Conservation (phyloP, 2,888 invertebrate species). For the Abrostola tripartita region DNA sequence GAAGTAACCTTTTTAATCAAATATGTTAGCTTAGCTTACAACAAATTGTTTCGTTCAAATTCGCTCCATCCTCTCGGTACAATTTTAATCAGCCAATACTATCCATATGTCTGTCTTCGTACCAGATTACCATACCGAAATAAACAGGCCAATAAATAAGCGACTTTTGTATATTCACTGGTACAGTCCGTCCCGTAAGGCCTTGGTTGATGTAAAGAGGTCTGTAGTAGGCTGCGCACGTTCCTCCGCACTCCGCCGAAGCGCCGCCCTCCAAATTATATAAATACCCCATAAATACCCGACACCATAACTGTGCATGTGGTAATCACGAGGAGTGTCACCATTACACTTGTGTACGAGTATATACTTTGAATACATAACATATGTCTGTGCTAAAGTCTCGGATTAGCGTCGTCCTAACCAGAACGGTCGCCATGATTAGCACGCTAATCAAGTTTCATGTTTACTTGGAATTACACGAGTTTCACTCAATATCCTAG, state of each 20-base stretch:
- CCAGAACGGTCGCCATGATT: slow-evolving; percentile 27
- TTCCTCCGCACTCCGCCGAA: slow-evolving; percentile 50
- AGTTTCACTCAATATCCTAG: too few relatives aligned
- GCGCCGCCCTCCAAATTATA: slow-evolving; percentile 58
- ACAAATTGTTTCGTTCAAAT: slow-evolving; percentile 11
- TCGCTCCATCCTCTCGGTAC: not conserved
- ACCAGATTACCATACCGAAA: slow-evolving; percentile 45
- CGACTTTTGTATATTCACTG: slow-evolving; percentile 43
- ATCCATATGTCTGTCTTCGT: slow-evolving; percentile 27
- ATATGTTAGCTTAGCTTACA: not conserved
- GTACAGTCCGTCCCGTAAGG: slow-evolving; percentile 45
- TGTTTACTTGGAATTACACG: not conserved
- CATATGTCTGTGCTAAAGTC: slow-evolving; percentile 43
- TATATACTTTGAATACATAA: slow-evolving; percentile 49
- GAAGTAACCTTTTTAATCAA: too few relatives aligned
- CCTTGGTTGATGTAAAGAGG: slow-evolving; percentile 57
- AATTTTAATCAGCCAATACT: slow-evolving; percentile 48
- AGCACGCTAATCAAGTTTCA: not conserved
- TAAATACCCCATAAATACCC: slow-evolving; percentile 60
- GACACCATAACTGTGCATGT: slow-evolving; percentile 58
- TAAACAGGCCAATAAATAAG: slow-evolving; percentile 54
- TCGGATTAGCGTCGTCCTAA: slow-evolving; percentile 37
- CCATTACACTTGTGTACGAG: slow-evolving; percentile 40
- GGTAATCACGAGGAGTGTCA: slow-evolving; percentile 59
- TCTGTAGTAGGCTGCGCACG: slow-evolving; percentile 63